Evolutionary conservation across 2,113 vertebrate genomes (phyloP).

Genomic region (Aviceda subcristata): DNA sequence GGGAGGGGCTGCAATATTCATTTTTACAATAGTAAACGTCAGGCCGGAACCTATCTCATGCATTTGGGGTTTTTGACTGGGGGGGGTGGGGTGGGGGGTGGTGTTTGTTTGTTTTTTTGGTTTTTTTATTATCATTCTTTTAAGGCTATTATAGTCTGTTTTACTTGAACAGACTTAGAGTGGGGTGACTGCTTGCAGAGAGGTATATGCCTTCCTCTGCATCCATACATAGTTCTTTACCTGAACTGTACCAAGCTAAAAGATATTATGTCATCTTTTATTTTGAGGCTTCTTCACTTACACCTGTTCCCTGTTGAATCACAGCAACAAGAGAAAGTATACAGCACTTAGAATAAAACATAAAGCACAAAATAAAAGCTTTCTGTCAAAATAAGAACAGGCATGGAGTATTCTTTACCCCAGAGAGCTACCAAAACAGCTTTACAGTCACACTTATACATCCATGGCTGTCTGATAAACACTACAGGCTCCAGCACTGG

Average conservation of each 20-base stretch:
- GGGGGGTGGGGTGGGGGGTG: no score
- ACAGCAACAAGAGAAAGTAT: background rate
- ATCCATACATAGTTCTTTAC: fast-evolving
- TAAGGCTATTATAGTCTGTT: background rate
- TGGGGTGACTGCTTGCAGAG: no score
- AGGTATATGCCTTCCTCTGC: background rate
- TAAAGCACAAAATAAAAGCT: background rate
- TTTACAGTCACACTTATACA: background rate
- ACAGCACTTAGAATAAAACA: background rate
- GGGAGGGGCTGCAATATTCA: no score
- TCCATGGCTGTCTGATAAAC: background rate
- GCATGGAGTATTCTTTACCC: fast-evolving
- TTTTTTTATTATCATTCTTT: background rate
- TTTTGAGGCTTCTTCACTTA: background rate
- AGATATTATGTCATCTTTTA: background rate
- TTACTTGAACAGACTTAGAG: background rate
- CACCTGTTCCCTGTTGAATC: no score
- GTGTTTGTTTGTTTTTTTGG: background rate
- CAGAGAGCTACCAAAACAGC: fast-evolving
- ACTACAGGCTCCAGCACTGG: background rate
- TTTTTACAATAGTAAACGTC: no score
- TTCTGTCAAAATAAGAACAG: background rate
- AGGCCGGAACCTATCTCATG: background rate
- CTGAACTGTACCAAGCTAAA: fast-evolving
- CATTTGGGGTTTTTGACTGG: background rate